Evolutionary conservation across 2,888 invertebrate genomes (phyloP).

Genomic region (Anorthoa munda): DNA sequence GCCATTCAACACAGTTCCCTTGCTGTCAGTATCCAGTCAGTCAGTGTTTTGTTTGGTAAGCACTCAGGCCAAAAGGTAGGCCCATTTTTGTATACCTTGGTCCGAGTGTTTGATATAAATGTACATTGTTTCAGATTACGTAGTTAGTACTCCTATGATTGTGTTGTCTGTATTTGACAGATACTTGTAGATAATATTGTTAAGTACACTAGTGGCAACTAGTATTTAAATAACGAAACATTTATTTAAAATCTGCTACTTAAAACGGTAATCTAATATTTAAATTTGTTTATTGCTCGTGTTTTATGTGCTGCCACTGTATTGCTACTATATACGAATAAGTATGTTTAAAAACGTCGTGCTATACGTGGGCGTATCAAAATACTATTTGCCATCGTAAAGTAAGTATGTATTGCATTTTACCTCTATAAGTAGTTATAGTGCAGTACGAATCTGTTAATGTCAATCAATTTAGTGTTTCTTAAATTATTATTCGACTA

Average conservation of each 20-base stretch:
- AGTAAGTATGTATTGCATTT: neutral
- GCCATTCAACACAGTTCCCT: neutral
- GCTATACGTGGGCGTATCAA: too few species aligned
- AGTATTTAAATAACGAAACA: neutral
- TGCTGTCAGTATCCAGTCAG: slow-evolving; percentile 7
- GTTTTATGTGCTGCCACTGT: too few species aligned
- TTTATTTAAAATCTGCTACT: neutral
- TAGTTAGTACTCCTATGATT: neutral
- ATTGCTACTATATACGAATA: too few species aligned
- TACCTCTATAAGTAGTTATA: neutral
- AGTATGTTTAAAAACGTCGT: too few species aligned
- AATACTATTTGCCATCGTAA: neutral
- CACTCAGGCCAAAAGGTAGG: slow-evolving; percentile 6
- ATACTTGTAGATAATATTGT: neutral
- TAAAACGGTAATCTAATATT: neutral
- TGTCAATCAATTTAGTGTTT: neutral
- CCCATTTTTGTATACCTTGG: too few species aligned
- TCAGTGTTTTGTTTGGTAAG: slow-evolving; percentile 4
- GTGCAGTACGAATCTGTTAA: neutral
- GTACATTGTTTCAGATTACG: slow-evolving; percentile 15
- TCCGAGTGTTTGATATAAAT: slow-evolving; percentile 41
- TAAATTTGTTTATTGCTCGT: too few species aligned
- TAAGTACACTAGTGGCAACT: slow-evolving; percentile 17
- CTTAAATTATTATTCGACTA: neutral
- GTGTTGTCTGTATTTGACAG: neutral